Conservation (phyloP, 2,113 vertebrate genomes). For the Hypocryptadius cinnamomeus region DNA sequence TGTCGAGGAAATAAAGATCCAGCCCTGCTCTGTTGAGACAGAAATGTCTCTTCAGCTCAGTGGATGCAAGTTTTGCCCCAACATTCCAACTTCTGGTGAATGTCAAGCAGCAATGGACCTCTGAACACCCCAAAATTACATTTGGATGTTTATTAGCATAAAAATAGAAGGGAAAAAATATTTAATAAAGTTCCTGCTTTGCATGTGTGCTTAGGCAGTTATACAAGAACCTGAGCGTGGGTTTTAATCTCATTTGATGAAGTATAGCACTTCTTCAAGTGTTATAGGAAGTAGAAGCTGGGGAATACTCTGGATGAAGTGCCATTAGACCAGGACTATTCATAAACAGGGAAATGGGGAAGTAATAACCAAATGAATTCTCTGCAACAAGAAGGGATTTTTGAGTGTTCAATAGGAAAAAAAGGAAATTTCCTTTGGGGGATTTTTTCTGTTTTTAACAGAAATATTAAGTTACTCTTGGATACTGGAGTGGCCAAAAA, state of each 20-base stretch:
- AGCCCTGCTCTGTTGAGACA: background rate
- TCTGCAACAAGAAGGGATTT: background rate
- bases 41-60: background rate
- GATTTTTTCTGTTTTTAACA: background rate
- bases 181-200: background rate
- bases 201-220: background rate
- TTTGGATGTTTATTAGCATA: background rate
- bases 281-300: background rate
- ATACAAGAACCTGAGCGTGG: background rate
- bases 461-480: background rate
- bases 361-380: background rate
- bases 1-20: background rate
- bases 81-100: background rate
- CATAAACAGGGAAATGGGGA: background rate
- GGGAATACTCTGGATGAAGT: background rate
- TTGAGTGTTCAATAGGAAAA: background rate
- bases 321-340: background rate
- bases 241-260: background rate
- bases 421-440: slow-evolving; percentile 16
- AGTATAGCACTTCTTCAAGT: background rate
- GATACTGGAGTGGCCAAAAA: background rate
- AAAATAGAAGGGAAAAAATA: background rate
- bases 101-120: background rate
- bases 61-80: background rate
- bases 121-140: background rate